A percentile compares a stretch with the other conserved stretches of the same genome.
Conservation (phyloP, 2,888 invertebrate genomes). For the Sminthurides aquaticus region DNA sequence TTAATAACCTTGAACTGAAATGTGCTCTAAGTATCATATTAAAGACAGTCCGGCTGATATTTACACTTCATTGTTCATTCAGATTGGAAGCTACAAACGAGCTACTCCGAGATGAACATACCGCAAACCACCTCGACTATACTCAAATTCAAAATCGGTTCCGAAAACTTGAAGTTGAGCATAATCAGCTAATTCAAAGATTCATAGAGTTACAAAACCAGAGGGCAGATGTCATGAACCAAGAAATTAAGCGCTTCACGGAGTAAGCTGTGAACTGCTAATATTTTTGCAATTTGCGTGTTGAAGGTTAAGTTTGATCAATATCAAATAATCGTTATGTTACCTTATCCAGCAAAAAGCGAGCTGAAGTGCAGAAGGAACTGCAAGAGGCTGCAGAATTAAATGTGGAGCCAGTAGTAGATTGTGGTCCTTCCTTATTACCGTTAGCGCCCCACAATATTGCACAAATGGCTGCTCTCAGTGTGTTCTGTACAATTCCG, state of each 20-base stretch:
- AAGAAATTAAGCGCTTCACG: slow-evolving; percentile 87
- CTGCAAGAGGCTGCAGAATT: slow-evolving; percentile 76
- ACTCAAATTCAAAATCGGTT: slow-evolving; percentile 82
- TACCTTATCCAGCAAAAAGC: slow-evolving; percentile 61
- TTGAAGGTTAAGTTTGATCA: too few species aligned
- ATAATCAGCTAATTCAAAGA: slow-evolving; percentile 72
- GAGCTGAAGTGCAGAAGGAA: slow-evolving; percentile 79
- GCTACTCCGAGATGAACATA: slow-evolving; percentile 85
- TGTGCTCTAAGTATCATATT: neutral
- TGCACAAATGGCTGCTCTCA: slow-evolving; percentile 36
- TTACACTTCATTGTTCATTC: neutral
- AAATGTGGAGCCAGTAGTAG: slow-evolving; percentile 38
- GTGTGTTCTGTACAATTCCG: slow-evolving; percentile 51
- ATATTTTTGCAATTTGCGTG: neutral
- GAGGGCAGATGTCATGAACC: slow-evolving; percentile 93
- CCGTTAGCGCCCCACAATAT: slow-evolving; percentile 43
- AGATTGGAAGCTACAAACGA: slow-evolving; percentile 71
- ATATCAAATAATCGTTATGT: too few species aligned
- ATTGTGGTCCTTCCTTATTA: slow-evolving; percentile 42
- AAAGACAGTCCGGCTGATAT: neutral
- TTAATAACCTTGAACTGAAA: neutral
- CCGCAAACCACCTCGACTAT: slow-evolving; percentile 85
- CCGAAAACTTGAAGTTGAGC: slow-evolving; percentile 76
- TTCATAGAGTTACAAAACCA: slow-evolving; percentile 85
- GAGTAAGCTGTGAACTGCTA: slow-evolving; percentile 54